Evolutionary conservation across 2,113 vertebrate genomes (phyloP).

Genomic region (Lathamus discolor): DNA sequence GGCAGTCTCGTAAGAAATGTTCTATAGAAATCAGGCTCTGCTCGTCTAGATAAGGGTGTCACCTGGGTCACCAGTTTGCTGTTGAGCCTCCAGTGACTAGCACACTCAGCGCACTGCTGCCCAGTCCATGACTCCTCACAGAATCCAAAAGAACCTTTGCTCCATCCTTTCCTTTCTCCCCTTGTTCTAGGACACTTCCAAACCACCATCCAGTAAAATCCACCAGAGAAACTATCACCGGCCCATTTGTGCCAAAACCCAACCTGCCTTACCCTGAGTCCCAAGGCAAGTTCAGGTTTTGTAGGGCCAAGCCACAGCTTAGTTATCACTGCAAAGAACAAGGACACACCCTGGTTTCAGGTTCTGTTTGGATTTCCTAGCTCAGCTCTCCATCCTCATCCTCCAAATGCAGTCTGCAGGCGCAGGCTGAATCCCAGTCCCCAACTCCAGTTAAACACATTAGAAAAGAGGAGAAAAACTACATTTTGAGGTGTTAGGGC

Average conservation of each 20-base stretch:
- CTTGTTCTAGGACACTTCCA: neutral
- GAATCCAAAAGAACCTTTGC: neutral
- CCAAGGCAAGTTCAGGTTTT: neutral
- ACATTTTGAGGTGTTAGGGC: neutral
- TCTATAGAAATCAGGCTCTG: neutral
- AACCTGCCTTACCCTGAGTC: neutral
- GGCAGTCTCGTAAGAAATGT: rapidly evolving
- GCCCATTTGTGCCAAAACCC: neutral
- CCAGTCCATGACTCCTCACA: rapidly evolving
- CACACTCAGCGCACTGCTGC: neutral
- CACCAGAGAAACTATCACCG: neutral
- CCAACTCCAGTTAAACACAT: neutral
- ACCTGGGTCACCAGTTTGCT: neutral
- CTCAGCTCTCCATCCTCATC: neutral
- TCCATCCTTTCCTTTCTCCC: neutral
- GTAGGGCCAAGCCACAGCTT: neutral
- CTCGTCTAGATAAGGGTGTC: neutral
- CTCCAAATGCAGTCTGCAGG: neutral
- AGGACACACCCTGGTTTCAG: rapidly evolving
- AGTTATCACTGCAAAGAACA: neutral
- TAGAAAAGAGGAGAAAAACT: neutral
- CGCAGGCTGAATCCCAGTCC: neutral
- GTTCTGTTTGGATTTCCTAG: neutral
- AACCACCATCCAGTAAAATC: neutral
- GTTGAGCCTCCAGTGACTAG: neutral